phyloP scores from a whole-genome alignment of 37 sponge, comb jelly and placozoan species.

The Amphimedon queenslandica region DNA sequence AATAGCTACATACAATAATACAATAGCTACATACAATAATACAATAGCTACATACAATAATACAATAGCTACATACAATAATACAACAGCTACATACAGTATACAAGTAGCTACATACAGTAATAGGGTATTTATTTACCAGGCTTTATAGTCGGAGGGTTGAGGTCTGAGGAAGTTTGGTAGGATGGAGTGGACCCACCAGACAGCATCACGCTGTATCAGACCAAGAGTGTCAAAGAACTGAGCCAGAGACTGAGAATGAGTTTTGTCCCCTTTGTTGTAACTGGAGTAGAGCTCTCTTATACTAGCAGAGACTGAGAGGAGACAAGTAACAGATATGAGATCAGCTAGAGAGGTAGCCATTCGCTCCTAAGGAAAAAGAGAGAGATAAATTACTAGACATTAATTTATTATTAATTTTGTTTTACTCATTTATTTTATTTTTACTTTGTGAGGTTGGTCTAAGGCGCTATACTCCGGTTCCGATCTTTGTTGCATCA shows the following conservation, averaged over 20 bases:
- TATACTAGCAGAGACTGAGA: constrained; percentile 62
- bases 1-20: too few relatives aligned
- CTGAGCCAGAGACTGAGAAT: constrained; percentile 11
- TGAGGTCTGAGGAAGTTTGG: constrained; percentile 53
- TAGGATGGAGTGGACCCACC: constrained; percentile 73
- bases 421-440: constrained; percentile 9
- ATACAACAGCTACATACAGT: not conserved
- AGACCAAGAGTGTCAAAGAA: constrained; percentile 65
- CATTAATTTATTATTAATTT: constrained; percentile 23
- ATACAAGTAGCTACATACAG: constrained; percentile 4
- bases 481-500: constrained; percentile 69
- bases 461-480: constrained; percentile 38
- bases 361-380: constrained; percentile 61
- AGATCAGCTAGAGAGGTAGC: constrained; percentile 65
- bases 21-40: not conserved
- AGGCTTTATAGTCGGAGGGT: constrained; percentile 60
- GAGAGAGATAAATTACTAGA: constrained; percentile 12
- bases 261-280: constrained; percentile 71
- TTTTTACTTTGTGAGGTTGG: constrained; percentile 41
- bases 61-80: not conserved
- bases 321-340: constrained; percentile 48
- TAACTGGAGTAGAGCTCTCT: constrained; percentile 66
- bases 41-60: not conserved
- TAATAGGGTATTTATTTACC: constrained; percentile 13
- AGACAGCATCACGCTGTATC: constrained; percentile 79